phyloP scores from a whole-genome alignment of 2,113 vertebrate genomes.

The Cavia aperea region DNA sequence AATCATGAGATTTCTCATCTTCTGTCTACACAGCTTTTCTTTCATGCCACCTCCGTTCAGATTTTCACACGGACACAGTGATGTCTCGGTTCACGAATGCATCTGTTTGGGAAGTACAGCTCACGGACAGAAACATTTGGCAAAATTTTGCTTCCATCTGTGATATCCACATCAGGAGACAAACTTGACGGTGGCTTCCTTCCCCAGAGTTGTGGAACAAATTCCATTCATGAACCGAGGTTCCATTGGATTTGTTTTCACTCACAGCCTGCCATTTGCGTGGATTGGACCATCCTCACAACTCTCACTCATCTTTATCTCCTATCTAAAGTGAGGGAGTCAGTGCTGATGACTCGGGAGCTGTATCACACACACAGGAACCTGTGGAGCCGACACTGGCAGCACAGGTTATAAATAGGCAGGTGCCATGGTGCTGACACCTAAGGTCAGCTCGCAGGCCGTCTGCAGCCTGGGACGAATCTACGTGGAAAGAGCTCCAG shows the following conservation, averaged over 20 bases:
- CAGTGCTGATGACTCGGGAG: not conserved
- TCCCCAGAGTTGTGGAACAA: not conserved
- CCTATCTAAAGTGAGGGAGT: not conserved
- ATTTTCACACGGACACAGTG: not conserved
- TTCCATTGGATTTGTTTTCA: not conserved
- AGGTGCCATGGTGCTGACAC: not conserved
- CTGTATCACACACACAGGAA: not conserved
- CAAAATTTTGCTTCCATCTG: not conserved
- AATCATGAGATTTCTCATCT: no score
- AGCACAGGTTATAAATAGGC: not conserved
- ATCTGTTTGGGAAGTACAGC: not conserved
- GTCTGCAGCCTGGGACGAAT: not conserved
- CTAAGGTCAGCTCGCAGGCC: not conserved
- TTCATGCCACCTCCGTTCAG: not conserved
- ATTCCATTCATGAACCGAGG: not conserved
- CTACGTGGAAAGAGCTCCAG: not conserved
- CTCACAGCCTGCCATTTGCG: not conserved
- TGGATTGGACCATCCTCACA: not conserved
- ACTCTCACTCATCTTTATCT: constrained; percentile 3
- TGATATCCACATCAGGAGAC: not conserved
- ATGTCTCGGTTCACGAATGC: not conserved
- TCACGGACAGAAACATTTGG: not conserved
- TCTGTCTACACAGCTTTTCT: not conserved
- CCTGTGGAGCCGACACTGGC: not conserved
- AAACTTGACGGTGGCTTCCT: not conserved